These are phyloP conservation scores for Ficedula albicollis DNA, from an alignment of 2,797 vertebrate genomes.

Conservation along the genomic window DNA sequence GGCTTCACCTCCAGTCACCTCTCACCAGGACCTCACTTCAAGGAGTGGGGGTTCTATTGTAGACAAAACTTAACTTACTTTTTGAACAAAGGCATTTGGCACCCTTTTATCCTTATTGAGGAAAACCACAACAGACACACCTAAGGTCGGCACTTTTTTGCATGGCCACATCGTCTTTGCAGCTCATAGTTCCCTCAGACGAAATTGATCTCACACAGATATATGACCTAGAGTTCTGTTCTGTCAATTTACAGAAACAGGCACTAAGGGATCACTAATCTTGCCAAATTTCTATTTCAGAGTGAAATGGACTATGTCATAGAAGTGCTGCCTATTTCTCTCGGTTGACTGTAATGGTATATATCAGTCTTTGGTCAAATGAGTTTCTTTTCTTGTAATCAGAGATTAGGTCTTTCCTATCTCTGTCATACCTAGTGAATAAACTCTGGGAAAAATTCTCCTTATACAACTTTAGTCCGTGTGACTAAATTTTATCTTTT, in stretches of 20 bases:
- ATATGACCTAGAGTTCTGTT: neutral
- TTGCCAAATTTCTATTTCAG: conserved; percentile 28
- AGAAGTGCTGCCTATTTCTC: conserved; percentile 4
- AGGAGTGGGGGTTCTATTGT: accelerated
- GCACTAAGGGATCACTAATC: conserved; percentile 6
- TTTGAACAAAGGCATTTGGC: neutral
- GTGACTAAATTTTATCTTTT: neutral
- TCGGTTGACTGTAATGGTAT: neutral
- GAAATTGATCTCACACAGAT: neutral
- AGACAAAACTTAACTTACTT: neutral
- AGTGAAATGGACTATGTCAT: neutral
- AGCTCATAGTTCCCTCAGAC: neutral
- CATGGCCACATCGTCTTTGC: neutral
- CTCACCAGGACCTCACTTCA: neutral
- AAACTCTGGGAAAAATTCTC: neutral
- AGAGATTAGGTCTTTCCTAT: neutral
- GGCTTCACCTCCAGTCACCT: neutral
- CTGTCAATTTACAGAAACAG: neutral
- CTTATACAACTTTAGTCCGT: neutral
- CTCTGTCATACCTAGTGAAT: neutral
- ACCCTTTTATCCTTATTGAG: neutral
- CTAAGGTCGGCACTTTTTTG: neutral
- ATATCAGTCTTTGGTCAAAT: conserved; percentile 16
- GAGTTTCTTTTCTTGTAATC: neutral
- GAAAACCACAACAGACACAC: neutral